A percentile compares a stretch with the other conserved stretches of the same genome.
phyloP scores from a whole-genome alignment of 2,797 vertebrate genomes.

The Melanotaenia pygmaea region DNA sequence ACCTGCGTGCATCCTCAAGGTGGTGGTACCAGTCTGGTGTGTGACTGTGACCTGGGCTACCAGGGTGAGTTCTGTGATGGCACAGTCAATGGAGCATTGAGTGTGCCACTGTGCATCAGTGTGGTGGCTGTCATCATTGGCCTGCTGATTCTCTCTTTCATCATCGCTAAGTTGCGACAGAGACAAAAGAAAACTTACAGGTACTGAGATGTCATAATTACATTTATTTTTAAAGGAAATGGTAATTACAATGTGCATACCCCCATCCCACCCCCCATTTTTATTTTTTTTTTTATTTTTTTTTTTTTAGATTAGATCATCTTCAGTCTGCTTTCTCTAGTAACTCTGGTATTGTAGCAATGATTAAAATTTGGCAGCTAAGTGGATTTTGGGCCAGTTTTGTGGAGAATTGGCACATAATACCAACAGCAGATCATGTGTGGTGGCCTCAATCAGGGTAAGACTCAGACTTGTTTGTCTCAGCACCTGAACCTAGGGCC shows the following conservation, averaged over 20 bases:
- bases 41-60: constrained; percentile 86
- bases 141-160: constrained; percentile 73
- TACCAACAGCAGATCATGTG: no score
- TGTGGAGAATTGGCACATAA: no score
- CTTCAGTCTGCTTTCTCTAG: no score
- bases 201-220: constrained; percentile 56
- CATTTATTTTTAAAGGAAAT: background rate
- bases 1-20: constrained; percentile 70
- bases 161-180: constrained; percentile 78
- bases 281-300: background rate
- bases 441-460: no score
- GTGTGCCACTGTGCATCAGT: constrained; percentile 80
- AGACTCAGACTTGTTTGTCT: no score
- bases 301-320: no score
- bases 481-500: no score
- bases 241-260: background rate
- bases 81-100: constrained; percentile 66
- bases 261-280: no score
- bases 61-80: constrained; percentile 81
- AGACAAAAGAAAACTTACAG: constrained; percentile 72
- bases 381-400: no score
- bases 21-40: constrained; percentile 61
- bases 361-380: no score
- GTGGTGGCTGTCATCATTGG: constrained; percentile 73
- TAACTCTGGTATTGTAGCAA: no score